Base-by-base conservation (phyloP, 1,140 invertebrate species). In the Drosophila ohnishii region DNA sequence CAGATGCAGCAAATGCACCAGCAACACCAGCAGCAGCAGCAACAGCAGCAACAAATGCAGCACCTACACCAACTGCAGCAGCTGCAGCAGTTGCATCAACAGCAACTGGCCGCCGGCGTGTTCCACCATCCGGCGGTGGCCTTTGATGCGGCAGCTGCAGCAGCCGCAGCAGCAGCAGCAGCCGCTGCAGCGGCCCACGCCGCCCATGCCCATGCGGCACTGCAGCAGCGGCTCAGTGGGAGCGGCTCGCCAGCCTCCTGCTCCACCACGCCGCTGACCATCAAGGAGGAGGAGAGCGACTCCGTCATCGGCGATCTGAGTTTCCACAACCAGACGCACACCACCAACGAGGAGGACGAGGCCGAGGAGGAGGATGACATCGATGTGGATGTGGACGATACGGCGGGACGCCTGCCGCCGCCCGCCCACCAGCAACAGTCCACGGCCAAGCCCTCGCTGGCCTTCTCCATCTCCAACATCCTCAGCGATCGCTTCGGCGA, bases 391-490 rank as follows among this genome's bases (percentile, higher is more conserved):
- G 85, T 91, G 42, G 90, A 90, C n/a, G 82, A 80, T 10, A 85
- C 74, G 1, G 67, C 72, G 3, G 67, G 64, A 11, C 78, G 80
- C 2, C 61, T 77, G 53, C 90, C 90, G 28, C 88, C 88, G 7
- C 86, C 90, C 4, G 90, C 90, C 9, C 84, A 88, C 6, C 86
- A 90, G 64, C 90, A 89, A 50, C 74, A 78, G 35, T 87, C 80
- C 5, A 89, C 85, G 56, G 70, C 72, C 37, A 90, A 88, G 58
- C 90, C 90, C 0, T 78, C 89, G 50, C 74, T 92, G 57, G 88
- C 85, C 37, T 92, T 92, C 44, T 91, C 90, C 55, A 92, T 92
- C n/a, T 90, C 89, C 1, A 92, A 92, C 37, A 92, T 92, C 32
- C 62, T 92, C 7, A 92, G 91, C 69, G 91, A 92, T 77, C 89